Evolutionary conservation across 2,888 invertebrate species (phyloP).

Genomic region (Piscicola geometra): DNA sequence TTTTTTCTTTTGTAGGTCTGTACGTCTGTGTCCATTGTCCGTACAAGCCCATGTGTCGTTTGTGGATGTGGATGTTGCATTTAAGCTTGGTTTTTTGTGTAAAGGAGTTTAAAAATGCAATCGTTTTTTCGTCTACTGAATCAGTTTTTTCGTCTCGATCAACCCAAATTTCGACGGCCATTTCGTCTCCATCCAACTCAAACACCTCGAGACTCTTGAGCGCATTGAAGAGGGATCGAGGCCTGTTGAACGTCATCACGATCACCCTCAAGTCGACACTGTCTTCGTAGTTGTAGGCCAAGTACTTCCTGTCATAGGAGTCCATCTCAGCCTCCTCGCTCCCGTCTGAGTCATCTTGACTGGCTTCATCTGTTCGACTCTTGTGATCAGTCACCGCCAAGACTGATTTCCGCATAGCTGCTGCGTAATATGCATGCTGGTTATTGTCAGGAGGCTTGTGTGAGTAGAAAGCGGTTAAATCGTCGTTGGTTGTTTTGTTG

Average conservation of each 20-base stretch:
- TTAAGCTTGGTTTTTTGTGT: neutral
- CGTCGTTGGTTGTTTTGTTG: too few relatives aligned
- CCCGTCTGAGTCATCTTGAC: too few relatives aligned
- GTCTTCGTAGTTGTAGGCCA: slow-evolving; percentile 19
- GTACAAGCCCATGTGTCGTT: slow-evolving; percentile 43
- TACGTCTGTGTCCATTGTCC: slow-evolving; percentile 47
- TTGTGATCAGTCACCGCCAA: too few relatives aligned
- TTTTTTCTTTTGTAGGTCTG: slow-evolving; percentile 35
- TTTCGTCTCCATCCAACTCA: slow-evolving; percentile 39
- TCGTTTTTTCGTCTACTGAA: slow-evolving; percentile 37
- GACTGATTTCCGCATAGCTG: too few relatives aligned
- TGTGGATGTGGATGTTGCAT: slow-evolving; percentile 40
- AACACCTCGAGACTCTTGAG: slow-evolving; percentile 40
- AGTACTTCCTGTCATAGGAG: neutral
- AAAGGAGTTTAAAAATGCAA: slow-evolving; percentile 37
- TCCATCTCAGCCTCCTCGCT: neutral
- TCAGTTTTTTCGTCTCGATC: slow-evolving; percentile 37
- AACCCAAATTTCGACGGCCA: slow-evolving; percentile 42
- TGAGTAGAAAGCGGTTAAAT: too few relatives aligned
- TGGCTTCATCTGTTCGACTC: too few relatives aligned
- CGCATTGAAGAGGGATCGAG: slow-evolving; percentile 38
- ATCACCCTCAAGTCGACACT: slow-evolving; percentile 43
- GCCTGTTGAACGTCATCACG: slow-evolving; percentile 43
- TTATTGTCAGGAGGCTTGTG: too few relatives aligned
- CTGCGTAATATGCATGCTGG: too few relatives aligned